Evolutionary conservation across 2,113 vertebrate genomes (phyloP).

Genomic region (Indicator indicator): DNA sequence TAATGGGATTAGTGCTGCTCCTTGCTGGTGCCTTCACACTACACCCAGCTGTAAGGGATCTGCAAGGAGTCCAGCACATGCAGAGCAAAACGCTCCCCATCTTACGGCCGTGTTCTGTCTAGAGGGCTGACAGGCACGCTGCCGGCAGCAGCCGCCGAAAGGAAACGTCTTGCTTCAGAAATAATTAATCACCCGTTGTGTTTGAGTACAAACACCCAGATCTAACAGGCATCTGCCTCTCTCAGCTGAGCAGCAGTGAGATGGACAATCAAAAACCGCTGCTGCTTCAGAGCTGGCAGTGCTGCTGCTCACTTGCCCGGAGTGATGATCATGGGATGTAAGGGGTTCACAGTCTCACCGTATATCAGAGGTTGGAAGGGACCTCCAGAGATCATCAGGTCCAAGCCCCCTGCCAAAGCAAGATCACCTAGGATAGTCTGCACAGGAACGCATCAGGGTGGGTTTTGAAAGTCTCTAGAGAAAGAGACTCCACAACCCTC

Average conservation of each 20-base stretch:
- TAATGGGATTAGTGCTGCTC: neutral
- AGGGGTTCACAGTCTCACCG: no score
- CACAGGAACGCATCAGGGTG: no score
- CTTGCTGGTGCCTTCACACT: accelerated
- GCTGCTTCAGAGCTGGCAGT: neutral
- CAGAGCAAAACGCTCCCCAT: accelerated
- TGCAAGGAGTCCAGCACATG: neutral
- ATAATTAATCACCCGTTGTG: neutral
- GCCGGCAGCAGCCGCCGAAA: neutral
- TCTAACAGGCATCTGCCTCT: neutral
- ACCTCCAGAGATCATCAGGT: no score
- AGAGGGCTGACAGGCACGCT: neutral
- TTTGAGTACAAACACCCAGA: neutral
- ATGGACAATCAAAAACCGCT: neutral
- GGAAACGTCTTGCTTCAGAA: neutral
- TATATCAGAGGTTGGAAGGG: no score
- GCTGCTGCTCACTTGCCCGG: neutral
- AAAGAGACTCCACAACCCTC: no score
- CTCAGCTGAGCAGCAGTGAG: neutral
- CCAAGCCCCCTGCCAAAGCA: no score
- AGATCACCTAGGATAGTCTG: no score
- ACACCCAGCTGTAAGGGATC: neutral
- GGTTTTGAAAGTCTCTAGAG: no score
- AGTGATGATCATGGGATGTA: neutral
- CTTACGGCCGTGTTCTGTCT: neutral